Conservation (phyloP, 2,888 invertebrate genomes). For the Dryomyza anilis region DNA sequence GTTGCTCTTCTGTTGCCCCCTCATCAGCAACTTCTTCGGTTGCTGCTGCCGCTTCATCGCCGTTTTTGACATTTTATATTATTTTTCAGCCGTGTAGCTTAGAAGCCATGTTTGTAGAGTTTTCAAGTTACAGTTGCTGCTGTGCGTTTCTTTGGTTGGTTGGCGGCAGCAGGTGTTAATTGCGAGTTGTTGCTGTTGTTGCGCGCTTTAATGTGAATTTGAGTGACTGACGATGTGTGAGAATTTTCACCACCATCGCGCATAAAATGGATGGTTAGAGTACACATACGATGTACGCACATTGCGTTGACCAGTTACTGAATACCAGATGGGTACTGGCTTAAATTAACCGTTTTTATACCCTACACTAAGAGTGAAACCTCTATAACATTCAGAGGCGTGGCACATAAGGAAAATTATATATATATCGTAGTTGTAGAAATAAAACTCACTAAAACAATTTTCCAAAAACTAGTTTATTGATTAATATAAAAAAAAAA, state of each 20-base stretch:
- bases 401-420: too few species aligned
- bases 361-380: too few species aligned
- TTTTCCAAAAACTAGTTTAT: too few species aligned
- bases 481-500: too few species aligned
- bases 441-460: too few species aligned
- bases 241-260: constrained; percentile 11
- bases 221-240: constrained; percentile 9
- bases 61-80: not conserved
- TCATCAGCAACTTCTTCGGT: not conserved
- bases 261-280: not conserved
- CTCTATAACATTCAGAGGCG: not conserved
- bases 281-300: not conserved
- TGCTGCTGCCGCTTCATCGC: not conserved
- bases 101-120: constrained; percentile 17
- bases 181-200: constrained; percentile 32
- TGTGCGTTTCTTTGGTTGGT: not conserved
- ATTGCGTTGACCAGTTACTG: not conserved
- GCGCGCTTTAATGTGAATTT: constrained; percentile 5
- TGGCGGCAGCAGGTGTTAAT: constrained; percentile 48
- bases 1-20: not conserved
- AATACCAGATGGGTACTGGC: not conserved
- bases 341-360: not conserved
- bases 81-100: not conserved
- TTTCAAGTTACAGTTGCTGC: not conserved
- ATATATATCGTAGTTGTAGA: too few species aligned